These are phyloP conservation scores for Tryphoninae sp. DNA, from an alignment of 2,888 invertebrate species.

Conservation along the genomic window DNA sequence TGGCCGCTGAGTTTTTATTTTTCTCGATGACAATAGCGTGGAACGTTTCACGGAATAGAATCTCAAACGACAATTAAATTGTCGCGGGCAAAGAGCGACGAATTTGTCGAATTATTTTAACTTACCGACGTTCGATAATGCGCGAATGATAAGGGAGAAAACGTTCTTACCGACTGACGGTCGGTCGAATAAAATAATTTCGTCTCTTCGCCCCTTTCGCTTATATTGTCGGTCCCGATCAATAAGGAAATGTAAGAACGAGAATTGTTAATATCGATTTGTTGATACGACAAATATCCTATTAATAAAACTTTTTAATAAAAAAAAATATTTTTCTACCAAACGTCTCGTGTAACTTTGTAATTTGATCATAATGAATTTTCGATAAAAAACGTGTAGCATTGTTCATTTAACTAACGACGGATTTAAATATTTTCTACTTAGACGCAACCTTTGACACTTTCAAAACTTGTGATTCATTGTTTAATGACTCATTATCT, in stretches of 20 bases:
- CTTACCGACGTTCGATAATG: too few relatives aligned
- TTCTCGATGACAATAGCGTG: not conserved
- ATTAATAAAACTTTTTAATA: slow-evolving; percentile 75
- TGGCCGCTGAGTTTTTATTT: not conserved
- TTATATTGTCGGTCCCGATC: not conserved
- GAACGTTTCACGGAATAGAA: not conserved
- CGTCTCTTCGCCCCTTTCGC: not conserved
- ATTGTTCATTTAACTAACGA: not conserved
- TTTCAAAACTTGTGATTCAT: too few relatives aligned
- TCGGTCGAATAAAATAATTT: not conserved
- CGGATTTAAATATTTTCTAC: not conserved
- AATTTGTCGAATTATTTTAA: too few relatives aligned
- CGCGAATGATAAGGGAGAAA: too few relatives aligned
- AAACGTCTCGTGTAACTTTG: slow-evolving; percentile 35
- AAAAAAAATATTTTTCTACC: slow-evolving; percentile 75
- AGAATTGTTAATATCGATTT: slow-evolving; percentile 39
- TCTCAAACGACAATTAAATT: not conserved
- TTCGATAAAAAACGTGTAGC: not conserved
- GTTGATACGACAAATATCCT: slow-evolving; percentile 68
- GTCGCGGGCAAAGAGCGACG: not conserved
- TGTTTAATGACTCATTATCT: too few relatives aligned
- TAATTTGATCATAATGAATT: not conserved
- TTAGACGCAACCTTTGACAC: too few relatives aligned
- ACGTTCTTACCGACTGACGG: too few relatives aligned
- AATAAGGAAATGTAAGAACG: not conserved